Evolutionary conservation across 2,113 vertebrate genomes (phyloP), one percentile per base, ranked within the genome.

Genomic region (Gnathochromis pfefferi): DNA sequence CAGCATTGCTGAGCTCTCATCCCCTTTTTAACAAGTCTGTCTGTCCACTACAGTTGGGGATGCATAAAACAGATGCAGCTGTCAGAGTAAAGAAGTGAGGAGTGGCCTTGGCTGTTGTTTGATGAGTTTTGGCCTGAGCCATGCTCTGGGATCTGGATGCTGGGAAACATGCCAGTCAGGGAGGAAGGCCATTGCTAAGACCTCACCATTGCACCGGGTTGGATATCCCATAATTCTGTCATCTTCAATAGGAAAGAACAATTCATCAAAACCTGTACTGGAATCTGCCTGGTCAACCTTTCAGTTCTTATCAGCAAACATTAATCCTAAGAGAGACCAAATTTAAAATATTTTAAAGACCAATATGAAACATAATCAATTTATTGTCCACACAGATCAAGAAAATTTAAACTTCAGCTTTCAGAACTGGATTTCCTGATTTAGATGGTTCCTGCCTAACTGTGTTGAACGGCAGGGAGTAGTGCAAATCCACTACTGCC

Each of bases 61-160:
- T 94, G 92, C 83, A 88, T 90, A 92, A 95, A 96, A 90, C 96
- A 96, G 95, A 96, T 91, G 91, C 90, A 92, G 90, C 88, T 90
- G 91, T 92, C 87, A 84, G 54, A 84, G 80, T 38, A 85, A 84
- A 84, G 85, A 26, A 47, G 75, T 51, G 86, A 91, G 82, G 91
- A 90, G 87, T 33, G 84, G 85, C 45, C 51, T 35, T 7, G 85
- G 88, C 84, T 86, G 88, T 21, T 51, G 89, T 91, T 68, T 88
- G 93, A 92, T 85, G 65, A 90, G 87, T 87, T 68, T 90, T 85
- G 81, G 57, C 26, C 58, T 40, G 81, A 87, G 86, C 82, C 17
- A 4, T 2, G 57, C 51, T 58, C 70, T 45, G 35, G 83, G 63
- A 45, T 73, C 84, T 40, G 42, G 81, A 45, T 88, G 88, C 80